Evolutionary conservation across 1,140 invertebrate species (phyloP).

Genomic region (Tetragonula clypearis): DNA sequence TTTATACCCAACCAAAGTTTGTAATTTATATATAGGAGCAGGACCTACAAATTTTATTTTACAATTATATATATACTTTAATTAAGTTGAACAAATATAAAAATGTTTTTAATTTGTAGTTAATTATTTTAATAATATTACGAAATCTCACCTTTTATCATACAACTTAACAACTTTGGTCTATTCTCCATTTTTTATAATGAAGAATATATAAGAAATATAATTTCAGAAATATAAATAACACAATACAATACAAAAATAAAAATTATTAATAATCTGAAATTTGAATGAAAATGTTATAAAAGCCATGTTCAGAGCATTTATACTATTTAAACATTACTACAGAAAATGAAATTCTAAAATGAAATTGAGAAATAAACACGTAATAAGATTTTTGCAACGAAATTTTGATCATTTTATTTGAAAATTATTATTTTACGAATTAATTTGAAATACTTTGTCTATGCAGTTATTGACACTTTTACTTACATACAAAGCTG

Average conservation of each 20-base stretch:
- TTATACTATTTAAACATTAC: neutral
- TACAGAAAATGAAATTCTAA: neutral
- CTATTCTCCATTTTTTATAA: slow-evolving; percentile 50
- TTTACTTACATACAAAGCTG: too few species aligned
- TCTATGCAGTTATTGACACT: too few species aligned
- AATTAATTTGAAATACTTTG: too few species aligned
- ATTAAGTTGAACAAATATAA: too few species aligned
- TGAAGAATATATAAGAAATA: neutral
- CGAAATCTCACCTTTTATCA: slow-evolving; percentile 55
- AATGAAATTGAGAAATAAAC: neutral
- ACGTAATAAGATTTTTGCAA: too few species aligned
- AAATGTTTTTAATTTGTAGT: too few species aligned
- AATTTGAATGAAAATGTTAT: slow-evolving; percentile 29
- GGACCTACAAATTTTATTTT: slow-evolving; percentile 71
- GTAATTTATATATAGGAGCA: slow-evolving; percentile 77
- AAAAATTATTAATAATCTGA: slow-evolving; percentile 9
- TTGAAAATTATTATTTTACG: too few species aligned
- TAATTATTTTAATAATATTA: too few species aligned
- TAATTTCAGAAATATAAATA: neutral
- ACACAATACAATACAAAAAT: slow-evolving; percentile 19
- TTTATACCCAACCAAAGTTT: slow-evolving; percentile 74
- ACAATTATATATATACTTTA: too few species aligned
- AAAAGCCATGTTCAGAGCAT: slow-evolving; percentile 27
- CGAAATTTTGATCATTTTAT: too few species aligned
- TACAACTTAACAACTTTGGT: slow-evolving; percentile 59